Evolutionary conservation across 2,113 vertebrate species (phyloP).

Genomic region (Carassius auratus): DNA sequence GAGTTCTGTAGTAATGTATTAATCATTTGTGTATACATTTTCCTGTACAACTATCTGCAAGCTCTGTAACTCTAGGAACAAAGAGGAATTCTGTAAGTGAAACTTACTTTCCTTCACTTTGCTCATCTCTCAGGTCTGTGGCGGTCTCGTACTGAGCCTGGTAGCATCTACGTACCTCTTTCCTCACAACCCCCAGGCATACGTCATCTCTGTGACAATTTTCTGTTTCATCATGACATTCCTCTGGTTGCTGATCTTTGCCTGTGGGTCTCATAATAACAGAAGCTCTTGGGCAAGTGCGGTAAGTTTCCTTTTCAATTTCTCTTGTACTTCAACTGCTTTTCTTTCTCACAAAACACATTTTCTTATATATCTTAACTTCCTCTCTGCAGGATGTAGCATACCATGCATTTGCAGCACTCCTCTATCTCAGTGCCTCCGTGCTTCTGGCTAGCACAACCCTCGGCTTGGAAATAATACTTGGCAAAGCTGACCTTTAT

Average conservation of each 20-base stretch:
- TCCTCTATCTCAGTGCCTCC: conserved; percentile 84
- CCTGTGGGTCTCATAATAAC: conserved; percentile 70
- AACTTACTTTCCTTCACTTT: background rate
- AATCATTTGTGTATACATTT: background rate
- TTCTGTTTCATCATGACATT: conserved; percentile 82
- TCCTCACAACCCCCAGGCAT: conserved; percentile 73
- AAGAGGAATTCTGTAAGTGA: background rate
- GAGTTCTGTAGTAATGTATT: background rate
- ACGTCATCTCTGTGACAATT: conserved; percentile 84
- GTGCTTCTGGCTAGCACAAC: conserved; percentile 75
- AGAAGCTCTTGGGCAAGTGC: conserved; percentile 73
- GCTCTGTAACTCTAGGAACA: background rate
- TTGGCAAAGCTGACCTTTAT: background rate
- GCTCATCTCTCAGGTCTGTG: conserved; percentile 71
- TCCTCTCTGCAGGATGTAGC: conserved; percentile 39
- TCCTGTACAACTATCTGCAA: background rate
- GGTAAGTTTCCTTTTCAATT: conserved; percentile 69
- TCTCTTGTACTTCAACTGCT: background rate
- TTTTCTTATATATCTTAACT: background rate
- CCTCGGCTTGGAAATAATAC: accelerated
- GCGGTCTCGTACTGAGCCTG: conserved; percentile 84
- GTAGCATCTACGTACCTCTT: conserved; percentile 74
- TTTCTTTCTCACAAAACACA: background rate
- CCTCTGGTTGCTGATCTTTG: conserved; percentile 74
- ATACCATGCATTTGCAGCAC: conserved; percentile 72